Conservation (phyloP, 2,888 invertebrate species). For the Leptopilina syphax region DNA sequence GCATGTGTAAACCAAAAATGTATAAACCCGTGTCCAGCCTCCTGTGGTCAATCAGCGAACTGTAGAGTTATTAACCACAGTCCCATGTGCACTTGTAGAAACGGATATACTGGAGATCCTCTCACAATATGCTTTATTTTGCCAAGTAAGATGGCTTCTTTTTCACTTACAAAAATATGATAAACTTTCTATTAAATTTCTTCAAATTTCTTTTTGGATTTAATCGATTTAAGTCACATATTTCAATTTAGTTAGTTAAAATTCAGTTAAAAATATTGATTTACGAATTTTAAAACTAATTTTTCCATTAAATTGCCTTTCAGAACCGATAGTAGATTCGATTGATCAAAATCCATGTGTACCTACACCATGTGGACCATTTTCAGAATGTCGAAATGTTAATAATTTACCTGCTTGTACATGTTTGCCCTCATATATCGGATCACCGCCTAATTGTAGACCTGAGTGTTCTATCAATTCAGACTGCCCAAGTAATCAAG, state of each 20-base stretch:
- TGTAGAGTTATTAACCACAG: constrained; percentile 86
- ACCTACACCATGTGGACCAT: constrained; percentile 87
- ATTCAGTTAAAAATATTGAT: not conserved
- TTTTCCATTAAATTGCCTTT: constrained; percentile 13
- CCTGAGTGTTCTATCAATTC: constrained; percentile 89
- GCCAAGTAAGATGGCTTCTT: constrained; percentile 73
- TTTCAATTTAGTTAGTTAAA: no score
- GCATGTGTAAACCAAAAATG: constrained; percentile 85
- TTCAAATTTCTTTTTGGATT: no score
- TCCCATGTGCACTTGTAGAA: constrained; percentile 75
- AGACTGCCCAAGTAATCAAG: constrained; percentile 85
- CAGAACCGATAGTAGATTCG: constrained; percentile 13
- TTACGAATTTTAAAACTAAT: not conserved
- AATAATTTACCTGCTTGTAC: constrained; percentile 87
- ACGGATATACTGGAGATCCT: constrained; percentile 80
- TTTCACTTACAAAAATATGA: constrained; percentile 59
- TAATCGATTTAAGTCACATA: no score
- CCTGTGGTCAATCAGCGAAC: constrained; percentile 85
- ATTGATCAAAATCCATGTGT: constrained; percentile 78
- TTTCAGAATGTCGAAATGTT: constrained; percentile 86
- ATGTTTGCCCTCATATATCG: constrained; percentile 84
- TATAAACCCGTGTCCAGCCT: constrained; percentile 85
- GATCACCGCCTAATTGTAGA: constrained; percentile 87
- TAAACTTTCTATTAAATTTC: no score
- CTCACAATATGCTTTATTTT: constrained; percentile 78